Evolutionary conservation across 2,888 invertebrate species (phyloP).

Genomic region (Tinea semifulvella): DNA sequence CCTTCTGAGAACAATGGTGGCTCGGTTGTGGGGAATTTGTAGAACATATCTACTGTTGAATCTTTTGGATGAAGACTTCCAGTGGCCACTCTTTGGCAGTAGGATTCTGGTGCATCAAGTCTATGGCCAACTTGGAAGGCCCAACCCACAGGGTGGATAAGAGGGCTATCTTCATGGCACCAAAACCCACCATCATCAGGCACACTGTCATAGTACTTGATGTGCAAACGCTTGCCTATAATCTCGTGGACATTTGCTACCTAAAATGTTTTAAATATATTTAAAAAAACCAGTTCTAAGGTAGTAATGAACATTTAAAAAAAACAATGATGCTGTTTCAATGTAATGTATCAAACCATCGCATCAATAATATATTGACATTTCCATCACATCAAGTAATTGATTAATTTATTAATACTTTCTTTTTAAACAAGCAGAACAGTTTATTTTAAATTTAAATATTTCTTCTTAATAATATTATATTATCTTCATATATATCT

Average conservation of each 20-base stretch:
- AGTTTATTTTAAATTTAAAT: no score
- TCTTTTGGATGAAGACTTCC: slow-evolving; percentile 79
- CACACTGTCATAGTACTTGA: slow-evolving; percentile 87
- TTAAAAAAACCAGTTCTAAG: no score
- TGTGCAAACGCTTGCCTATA: slow-evolving; percentile 89
- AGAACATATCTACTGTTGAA: slow-evolving; percentile 82
- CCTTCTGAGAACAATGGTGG: slow-evolving; percentile 77
- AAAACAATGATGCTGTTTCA: no score
- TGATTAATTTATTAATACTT: no score
- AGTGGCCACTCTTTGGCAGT: slow-evolving; percentile 77
- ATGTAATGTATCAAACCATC: no score
- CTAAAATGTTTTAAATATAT: no score
- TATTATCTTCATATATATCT: no score
- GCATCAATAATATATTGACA: no score
- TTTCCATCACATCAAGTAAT: no score
- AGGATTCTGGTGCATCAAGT: slow-evolving; percentile 83
- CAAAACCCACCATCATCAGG: slow-evolving; percentile 90
- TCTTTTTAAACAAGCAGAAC: no score
- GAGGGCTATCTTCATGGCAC: slow-evolving; percentile 95
- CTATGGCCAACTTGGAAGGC: slow-evolving; percentile 89
- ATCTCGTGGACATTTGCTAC: slow-evolving; percentile 91
- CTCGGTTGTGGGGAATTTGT: slow-evolving; percentile 65
- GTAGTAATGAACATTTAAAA: no score
- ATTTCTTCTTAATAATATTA: no score
- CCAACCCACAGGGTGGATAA: slow-evolving; percentile 98